Conservation (phyloP, 1,140 invertebrate species). For the Pogonognathellus flavescens region DNA sequence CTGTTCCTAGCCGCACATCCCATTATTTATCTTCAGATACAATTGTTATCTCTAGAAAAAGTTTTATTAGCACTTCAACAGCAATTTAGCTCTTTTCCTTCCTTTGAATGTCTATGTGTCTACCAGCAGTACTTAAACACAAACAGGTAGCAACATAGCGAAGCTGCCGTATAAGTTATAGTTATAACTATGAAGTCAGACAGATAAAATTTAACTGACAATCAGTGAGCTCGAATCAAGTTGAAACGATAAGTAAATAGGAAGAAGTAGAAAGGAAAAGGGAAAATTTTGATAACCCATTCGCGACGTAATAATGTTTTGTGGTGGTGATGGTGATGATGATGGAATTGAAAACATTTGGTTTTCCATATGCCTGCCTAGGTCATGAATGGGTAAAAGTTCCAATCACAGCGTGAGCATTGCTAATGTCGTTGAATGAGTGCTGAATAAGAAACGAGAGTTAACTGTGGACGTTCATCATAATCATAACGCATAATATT, state of each 20-base stretch:
- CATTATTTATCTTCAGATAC: too few species aligned
- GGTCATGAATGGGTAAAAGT: conserved; percentile 48
- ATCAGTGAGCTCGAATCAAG: conserved; percentile 29
- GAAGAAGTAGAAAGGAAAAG: conserved; percentile 33
- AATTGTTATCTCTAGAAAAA: too few species aligned
- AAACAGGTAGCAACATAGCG: not conserved
- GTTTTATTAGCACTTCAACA: too few species aligned
- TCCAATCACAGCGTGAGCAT: conserved; percentile 42
- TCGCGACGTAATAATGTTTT: conserved; percentile 32
- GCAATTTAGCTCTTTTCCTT: not conserved
- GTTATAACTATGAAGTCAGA: not conserved
- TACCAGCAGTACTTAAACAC: not conserved
- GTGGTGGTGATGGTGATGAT: conserved; percentile 21
- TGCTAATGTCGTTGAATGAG: conserved; percentile 10
- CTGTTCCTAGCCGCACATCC: not conserved
- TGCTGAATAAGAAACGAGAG: conserved; percentile 36
- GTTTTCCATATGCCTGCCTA: conserved; percentile 40
- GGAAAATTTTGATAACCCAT: conserved; percentile 47
- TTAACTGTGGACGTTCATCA: conserved; percentile 24
- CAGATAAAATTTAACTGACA: conserved; percentile 15
- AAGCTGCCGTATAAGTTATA: not conserved
- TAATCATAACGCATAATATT: not conserved
- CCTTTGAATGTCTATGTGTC: not conserved
- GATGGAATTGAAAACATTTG: conserved; percentile 41
- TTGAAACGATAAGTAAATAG: conserved; percentile 34